Conservation (phyloP, 1,140 invertebrate species). For the Lucilia cuprina region DNA sequence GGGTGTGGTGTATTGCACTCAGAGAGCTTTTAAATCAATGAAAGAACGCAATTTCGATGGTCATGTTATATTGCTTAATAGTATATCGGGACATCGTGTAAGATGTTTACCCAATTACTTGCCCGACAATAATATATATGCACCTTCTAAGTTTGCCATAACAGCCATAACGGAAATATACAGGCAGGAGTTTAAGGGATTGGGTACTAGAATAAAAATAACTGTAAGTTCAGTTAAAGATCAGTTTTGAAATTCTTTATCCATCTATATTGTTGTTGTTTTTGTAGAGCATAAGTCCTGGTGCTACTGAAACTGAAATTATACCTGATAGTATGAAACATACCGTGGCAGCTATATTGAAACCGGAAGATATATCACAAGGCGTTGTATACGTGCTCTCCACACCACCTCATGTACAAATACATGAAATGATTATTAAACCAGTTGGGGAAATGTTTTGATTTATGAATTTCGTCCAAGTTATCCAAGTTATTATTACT, state of each 20-base stretch:
- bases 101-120: conserved; percentile 53
- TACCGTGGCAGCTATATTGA: conserved; percentile 42
- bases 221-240: conserved; percentile 65
- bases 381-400: conserved; percentile 67
- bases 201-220: conserved; percentile 71
- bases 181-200: conserved; percentile 68
- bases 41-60: conserved; percentile 69
- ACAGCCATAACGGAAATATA: conserved; percentile 71
- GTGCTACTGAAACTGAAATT: conserved; percentile 67
- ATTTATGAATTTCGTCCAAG: background rate
- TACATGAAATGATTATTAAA: conserved; percentile 62
- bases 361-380: conserved; percentile 66
- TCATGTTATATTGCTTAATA: conserved; percentile 77
- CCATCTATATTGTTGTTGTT: conserved; percentile 37
- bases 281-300: conserved; percentile 69
- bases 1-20: conserved; percentile 71
- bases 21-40: conserved; percentile 74
- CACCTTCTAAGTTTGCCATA: conserved; percentile 74
- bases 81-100: conserved; percentile 65
- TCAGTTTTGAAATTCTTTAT: background rate
- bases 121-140: conserved; percentile 65
- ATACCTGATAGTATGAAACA: conserved; percentile 43
- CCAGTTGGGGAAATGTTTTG: conserved; percentile 52
- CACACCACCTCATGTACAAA: conserved; percentile 69
- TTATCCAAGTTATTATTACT: too few relatives aligned